Base-by-base conservation (phyloP, 2,888 invertebrate species). In the Ormyrus pomaceus region DNA sequence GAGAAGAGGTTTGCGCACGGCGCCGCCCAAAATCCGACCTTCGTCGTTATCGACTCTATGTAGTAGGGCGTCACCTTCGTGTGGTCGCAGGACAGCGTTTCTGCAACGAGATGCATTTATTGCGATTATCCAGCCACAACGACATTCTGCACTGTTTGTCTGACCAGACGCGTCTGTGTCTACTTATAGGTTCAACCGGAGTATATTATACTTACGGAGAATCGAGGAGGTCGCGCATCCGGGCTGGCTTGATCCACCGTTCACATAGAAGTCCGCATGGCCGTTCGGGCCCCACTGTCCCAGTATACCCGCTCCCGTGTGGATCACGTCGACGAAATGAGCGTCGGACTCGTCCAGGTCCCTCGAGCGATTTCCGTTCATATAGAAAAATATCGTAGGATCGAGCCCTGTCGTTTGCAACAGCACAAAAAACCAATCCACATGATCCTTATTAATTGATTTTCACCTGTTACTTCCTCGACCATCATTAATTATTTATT, bases 241-340 rank as follows among this genome's bases (percentile, higher is more conserved):
- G 0, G 97, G 97, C 86, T 97, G 97, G 87, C 96, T 95, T 53
- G 96, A 96, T 46, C 97, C 95, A 0, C 97, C 97, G 87, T 97
- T 97, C 69, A 97, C 95, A 89, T 96, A 97, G 90, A 96, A 97
- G 89, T 97, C 97, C 0, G 96, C 96, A 88, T 97, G 96, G 0
- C 96, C 96, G 83, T 95, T 96, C 0, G 96, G 96, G 4, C 96
- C 96, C 96, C 96, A 96, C 87, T 97, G 97, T 0, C 97, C 97
- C 48, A 97, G 92, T 83, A 97, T 96, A 0, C 97, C 97, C 0
- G 97, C 96, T 0, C 96, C 96, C 0, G 96, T 97, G 89, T 97
- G 97, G 48, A 97, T 89, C 78, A 95, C 94, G 88, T 96, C 96
- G 65, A 96, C 96, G 86, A 96, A 96, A 86, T 95, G 93, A 0